These are phyloP conservation scores for Eulithis prunata DNA, from an alignment of 2,888 invertebrate genomes.

Conservation along the genomic window DNA sequence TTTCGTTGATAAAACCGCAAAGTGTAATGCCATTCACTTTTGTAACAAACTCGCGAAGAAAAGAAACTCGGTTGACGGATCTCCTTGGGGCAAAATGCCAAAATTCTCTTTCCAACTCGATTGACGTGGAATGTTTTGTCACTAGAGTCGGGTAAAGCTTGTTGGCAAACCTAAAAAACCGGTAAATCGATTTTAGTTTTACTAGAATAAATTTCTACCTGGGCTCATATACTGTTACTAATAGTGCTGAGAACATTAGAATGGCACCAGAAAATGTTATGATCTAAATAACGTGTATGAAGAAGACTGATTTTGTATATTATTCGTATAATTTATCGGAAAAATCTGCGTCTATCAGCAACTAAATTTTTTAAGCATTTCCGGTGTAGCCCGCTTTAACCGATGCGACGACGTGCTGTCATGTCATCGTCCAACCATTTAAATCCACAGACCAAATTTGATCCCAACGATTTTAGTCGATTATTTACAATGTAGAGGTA, in stretches of 20 bases:
- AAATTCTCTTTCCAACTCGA: conserved; percentile 80
- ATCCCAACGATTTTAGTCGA: conserved; percentile 10
- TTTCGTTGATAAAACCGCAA: conserved; percentile 53
- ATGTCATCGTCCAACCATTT: background rate
- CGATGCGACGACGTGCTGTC: no score
- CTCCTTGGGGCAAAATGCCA: conserved; percentile 68
- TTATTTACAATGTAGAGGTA: background rate
- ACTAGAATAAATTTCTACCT: background rate
- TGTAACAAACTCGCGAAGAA: conserved; percentile 63
- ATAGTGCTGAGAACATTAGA: no score
- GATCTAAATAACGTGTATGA: no score
- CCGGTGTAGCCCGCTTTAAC: background rate
- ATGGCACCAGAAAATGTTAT: no score
- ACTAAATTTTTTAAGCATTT: background rate
- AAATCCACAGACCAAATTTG: background rate
- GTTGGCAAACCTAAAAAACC: conserved; percentile 4
- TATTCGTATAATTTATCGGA: background rate
- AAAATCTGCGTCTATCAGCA: background rate
- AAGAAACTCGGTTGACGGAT: conserved; percentile 20
- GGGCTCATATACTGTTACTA: no score
- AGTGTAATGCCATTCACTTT: conserved; percentile 75
- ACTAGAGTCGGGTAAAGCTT: conserved; percentile 56
- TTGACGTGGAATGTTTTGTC: conserved; percentile 83
- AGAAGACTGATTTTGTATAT: no score
- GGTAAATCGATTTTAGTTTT: background rate